These are phyloP conservation scores for Trachelus iudaicus DNA, from an alignment of 2,888 invertebrate species.

Conservation along the genomic window DNA sequence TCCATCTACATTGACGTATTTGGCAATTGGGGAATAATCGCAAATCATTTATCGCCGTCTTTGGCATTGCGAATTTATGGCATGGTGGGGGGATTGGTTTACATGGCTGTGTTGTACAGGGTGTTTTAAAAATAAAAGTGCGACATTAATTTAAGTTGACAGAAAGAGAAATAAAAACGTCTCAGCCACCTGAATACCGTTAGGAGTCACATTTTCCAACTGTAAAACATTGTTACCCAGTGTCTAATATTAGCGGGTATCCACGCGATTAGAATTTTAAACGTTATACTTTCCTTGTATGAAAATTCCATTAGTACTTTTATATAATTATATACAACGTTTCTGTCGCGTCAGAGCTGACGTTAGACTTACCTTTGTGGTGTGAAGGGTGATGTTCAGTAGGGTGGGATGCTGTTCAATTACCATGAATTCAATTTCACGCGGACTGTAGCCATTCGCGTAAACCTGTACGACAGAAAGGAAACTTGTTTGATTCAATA, in stretches of 20 bases:
- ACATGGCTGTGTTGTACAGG: neutral
- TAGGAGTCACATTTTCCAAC: neutral
- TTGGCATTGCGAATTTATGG: neutral
- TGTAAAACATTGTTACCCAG: neutral
- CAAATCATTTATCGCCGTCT: neutral
- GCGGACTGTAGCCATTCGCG: conserved; percentile 85
- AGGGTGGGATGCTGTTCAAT: conserved; percentile 87
- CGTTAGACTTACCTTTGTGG: conserved; percentile 76
- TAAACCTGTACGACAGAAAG: conserved; percentile 72
- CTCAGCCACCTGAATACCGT: neutral
- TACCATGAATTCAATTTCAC: conserved; percentile 87
- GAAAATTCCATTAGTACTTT: neutral
- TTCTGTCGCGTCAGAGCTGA: neutral
- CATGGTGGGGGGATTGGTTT: neutral
- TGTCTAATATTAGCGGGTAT: neutral
- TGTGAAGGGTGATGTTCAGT: conserved; percentile 83
- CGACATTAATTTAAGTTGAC: neutral
- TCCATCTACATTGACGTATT: neutral
- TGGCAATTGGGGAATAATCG: neutral
- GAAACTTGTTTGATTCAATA: neutral
- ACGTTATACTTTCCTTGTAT: neutral
- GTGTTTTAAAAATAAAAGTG: neutral
- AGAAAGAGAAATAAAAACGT: neutral
- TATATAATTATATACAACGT: neutral
- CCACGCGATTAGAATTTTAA: neutral